phyloP scores from a whole-genome alignment of 2,797 vertebrate genomes.

The Thripadectes ignobilis region DNA sequence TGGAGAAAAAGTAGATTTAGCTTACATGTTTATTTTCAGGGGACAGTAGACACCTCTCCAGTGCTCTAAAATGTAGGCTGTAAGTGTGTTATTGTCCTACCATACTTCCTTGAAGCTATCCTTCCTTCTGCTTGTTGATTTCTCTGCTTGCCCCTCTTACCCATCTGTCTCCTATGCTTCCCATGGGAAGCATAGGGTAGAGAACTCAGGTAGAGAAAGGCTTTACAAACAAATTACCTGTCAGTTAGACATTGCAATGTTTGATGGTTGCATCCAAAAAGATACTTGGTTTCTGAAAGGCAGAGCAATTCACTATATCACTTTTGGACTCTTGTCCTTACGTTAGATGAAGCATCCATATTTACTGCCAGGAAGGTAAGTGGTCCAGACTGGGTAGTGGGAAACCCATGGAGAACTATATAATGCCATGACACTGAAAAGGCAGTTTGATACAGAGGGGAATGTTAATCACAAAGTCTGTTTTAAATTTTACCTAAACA shows the following conservation, averaged over 20 bases:
- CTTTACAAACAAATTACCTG: not conserved
- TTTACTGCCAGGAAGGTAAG: not conserved
- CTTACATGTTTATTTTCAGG: not conserved
- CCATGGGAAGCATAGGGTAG: not conserved
- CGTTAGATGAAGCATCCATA: not conserved
- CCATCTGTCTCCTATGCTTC: not conserved
- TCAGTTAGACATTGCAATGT: not conserved
- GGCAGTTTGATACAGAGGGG: not conserved
- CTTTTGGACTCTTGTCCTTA: not conserved
- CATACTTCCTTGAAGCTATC: not conserved
- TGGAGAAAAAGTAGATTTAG: not conserved
- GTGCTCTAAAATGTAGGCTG: not conserved
- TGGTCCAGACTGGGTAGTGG: not conserved
- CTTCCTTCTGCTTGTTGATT: not conserved
- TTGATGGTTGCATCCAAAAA: not conserved
- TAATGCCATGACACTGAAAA: not conserved
- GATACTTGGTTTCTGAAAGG: not conserved
- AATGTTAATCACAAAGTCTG: not conserved
- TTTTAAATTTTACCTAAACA: not conserved
- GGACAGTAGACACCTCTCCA: not conserved
- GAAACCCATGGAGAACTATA: not conserved
- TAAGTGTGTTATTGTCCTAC: accelerated
- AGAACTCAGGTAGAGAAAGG: not conserved
- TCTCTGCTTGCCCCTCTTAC: not conserved
- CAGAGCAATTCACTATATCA: not conserved